Conservation (phyloP, 1,140 invertebrate species). For the Aradophagus sp. region DNA sequence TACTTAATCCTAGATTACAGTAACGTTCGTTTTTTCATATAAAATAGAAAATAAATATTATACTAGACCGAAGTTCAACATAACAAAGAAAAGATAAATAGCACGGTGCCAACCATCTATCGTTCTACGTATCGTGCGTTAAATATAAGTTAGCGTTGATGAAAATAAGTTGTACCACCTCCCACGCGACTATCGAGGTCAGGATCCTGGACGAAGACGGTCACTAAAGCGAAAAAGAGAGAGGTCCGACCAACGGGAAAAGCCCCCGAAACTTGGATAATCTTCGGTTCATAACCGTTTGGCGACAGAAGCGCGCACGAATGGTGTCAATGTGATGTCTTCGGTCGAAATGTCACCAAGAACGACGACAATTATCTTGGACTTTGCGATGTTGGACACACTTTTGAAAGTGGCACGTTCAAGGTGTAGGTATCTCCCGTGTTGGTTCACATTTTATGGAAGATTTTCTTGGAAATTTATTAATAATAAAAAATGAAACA, state of each 20-base stretch:
- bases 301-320: background rate
- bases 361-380: background rate
- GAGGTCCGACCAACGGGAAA: conserved; percentile 27
- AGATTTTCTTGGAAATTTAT: no score
- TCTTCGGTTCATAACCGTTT: no score
- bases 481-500: no score
- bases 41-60: no score
- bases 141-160: conserved; percentile 65
- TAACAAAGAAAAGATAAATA: conserved; percentile 30
- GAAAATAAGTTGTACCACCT: conserved; percentile 53
- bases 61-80: no score
- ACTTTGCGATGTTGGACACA: background rate
- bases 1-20: no score
- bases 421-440: no score
- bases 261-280: conserved; percentile 16
- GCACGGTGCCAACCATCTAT: conserved; percentile 40
- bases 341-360: conserved; percentile 5
- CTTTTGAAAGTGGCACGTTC: background rate
- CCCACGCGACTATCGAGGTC: conserved; percentile 53
- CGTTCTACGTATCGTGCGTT: conserved; percentile 56
- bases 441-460: no score
- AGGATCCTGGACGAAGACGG: conserved; percentile 37
- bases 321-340: conserved; percentile 21
- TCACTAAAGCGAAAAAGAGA: conserved; percentile 19
- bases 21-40: no score